Evolutionary conservation across 2,888 invertebrate species (phyloP).

Genomic region (Amorpha juglandis): DNA sequence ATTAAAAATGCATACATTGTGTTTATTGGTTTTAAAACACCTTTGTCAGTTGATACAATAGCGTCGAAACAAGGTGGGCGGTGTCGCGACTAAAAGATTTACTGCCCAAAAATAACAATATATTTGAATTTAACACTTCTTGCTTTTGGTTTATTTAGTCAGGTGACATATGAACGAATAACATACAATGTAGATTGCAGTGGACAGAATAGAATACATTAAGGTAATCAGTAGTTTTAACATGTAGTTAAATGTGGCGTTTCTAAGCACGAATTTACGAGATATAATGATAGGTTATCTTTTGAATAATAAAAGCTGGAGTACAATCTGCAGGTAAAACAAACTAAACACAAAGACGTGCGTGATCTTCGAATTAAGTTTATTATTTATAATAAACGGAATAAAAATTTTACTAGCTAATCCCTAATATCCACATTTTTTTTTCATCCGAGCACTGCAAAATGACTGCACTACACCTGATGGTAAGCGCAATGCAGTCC

Average conservation of each 20-base stretch:
- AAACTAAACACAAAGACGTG: too few species aligned
- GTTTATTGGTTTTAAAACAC: not conserved
- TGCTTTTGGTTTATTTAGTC: not conserved
- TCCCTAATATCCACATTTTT: too few species aligned
- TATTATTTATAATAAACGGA: too few species aligned
- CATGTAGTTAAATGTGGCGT: not conserved
- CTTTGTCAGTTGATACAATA: not conserved
- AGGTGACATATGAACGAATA: not conserved
- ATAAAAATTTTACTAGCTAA: too few species aligned
- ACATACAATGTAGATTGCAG: constrained; percentile 4
- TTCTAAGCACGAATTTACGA: not conserved
- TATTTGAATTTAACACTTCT: not conserved
- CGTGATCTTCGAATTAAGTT: too few species aligned
- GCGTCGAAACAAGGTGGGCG: too few species aligned
- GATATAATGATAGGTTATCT: not conserved
- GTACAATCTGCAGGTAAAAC: too few species aligned
- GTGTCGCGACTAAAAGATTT: not conserved
- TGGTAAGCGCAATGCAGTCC: too few species aligned
- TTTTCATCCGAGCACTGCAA: too few species aligned
- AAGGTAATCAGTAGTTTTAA: not conserved
- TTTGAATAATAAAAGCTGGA: not conserved
- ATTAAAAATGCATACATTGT: not conserved
- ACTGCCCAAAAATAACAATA: constrained; percentile 4
- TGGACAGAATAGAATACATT: not conserved
- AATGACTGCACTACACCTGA: too few species aligned